These are phyloP conservation scores for Helogale parvula DNA, from an alignment of 2,113 vertebrate genomes.

Conservation along the genomic window DNA sequence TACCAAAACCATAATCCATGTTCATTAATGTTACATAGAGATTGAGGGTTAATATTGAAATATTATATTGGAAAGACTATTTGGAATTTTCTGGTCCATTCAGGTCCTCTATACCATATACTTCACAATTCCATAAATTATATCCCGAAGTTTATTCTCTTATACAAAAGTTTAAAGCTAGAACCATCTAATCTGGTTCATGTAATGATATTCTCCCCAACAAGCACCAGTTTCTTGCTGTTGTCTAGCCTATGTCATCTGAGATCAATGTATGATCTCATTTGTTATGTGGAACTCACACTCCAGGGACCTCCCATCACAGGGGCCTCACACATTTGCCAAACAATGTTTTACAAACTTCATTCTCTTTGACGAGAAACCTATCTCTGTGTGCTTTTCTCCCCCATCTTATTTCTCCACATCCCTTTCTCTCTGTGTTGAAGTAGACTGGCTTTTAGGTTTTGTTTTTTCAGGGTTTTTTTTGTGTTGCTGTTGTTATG, in stretches of 20 bases:
- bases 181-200: background rate
- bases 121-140: background rate
- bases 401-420: background rate
- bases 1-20: background rate
- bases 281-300: background rate
- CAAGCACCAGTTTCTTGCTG: background rate
- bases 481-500: background rate
- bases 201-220: background rate
- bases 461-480: too few relatives aligned
- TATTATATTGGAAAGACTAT: background rate
- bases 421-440: background rate
- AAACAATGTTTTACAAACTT: background rate
- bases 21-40: background rate
- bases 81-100: background rate
- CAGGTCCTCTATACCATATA: background rate
- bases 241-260: background rate
- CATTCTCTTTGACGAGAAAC: background rate
- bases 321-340: background rate
- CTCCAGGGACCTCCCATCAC: background rate
- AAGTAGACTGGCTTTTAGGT: background rate
- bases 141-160: background rate
- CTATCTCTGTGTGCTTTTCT: background rate
- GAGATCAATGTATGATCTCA: background rate
- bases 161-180: background rate
- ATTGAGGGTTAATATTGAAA: background rate